Conservation (phyloP, 2,113 vertebrate species). For the Tringa solitaria region DNA sequence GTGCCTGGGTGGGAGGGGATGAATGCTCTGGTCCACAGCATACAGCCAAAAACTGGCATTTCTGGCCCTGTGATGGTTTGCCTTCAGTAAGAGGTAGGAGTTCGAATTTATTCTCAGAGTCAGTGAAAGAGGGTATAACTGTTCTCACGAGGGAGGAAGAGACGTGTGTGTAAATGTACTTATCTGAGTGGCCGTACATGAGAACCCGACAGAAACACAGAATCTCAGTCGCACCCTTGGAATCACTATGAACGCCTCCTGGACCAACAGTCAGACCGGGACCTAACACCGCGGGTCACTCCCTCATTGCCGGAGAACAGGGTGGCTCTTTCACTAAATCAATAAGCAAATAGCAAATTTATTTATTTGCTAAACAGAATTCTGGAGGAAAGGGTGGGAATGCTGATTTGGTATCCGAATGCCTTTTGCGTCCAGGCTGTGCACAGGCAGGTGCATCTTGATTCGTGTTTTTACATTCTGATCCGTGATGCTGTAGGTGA, state of each 20-base stretch:
- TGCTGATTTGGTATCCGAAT: neutral
- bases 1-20: rapidly evolving
- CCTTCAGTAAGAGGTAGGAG: neutral
- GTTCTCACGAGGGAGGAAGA: neutral
- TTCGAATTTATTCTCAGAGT: neutral
- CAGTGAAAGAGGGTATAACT: neutral
- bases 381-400: neutral
- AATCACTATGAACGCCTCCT: no score
- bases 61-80: neutral
- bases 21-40: neutral
- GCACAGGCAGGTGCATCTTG: neutral
- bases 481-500: neutral
- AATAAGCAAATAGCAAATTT: neutral
- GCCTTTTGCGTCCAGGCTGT: neutral
- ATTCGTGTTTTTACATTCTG: neutral
- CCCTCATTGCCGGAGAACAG: neutral
- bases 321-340: neutral
- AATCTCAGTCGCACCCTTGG: no score
- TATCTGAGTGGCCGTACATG: neutral
- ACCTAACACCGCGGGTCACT: neutral
- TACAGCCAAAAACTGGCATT: neutral
- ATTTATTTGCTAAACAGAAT: neutral
- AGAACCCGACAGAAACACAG: no score
- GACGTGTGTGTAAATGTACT: neutral
- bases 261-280: no score